These are phyloP conservation scores for Drosophila mauritiana DNA, from an alignment of 1,140 invertebrate species.

Conservation along the genomic window DNA sequence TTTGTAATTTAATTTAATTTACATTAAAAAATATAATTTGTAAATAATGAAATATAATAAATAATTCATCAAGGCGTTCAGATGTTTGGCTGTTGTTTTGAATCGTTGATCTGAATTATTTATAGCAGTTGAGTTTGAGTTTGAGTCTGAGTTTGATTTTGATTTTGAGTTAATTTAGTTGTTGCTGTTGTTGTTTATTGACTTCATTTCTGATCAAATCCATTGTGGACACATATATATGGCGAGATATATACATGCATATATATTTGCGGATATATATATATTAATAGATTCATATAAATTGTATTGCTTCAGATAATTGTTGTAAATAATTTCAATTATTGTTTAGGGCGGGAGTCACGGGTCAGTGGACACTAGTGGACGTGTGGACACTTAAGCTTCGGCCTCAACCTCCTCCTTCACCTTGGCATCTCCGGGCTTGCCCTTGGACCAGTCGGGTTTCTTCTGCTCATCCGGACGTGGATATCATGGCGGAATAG, in stretches of 20 bases:
- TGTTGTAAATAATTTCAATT: slow-evolving; percentile 58
- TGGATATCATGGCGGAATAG: slow-evolving; percentile 17
- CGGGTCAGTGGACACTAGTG: slow-evolving; percentile 79
- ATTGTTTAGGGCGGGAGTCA: slow-evolving; percentile 81
- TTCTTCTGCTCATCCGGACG: slow-evolving; percentile 89
- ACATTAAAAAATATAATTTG: slow-evolving; percentile 82
- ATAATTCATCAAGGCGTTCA: slow-evolving; percentile 72
- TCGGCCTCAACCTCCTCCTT: slow-evolving; percentile 94
- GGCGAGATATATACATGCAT: slow-evolving; percentile 51
- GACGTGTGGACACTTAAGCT: slow-evolving; percentile 85
- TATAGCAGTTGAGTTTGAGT: slow-evolving; percentile 57
- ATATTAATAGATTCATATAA: slow-evolving; percentile 53
- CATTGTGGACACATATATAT: slow-evolving; percentile 49
- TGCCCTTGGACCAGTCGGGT: slow-evolving; percentile 95
- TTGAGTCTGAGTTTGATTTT: slow-evolving; percentile 50
- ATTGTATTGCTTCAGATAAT: slow-evolving; percentile 54
- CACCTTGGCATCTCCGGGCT: slow-evolving; percentile 93
- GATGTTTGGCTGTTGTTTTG: slow-evolving; percentile 68
- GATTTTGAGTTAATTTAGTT: slow-evolving; percentile 56
- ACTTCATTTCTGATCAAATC: slow-evolving; percentile 57
- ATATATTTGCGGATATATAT: slow-evolving; percentile 46
- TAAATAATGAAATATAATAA: slow-evolving; percentile 79
- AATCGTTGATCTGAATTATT: slow-evolving; percentile 73
- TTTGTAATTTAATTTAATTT: slow-evolving; percentile 81
- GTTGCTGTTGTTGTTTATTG: slow-evolving; percentile 61